Conservation (phyloP, 2,113 vertebrate genomes). For the Zootoca vivipara region DNA sequence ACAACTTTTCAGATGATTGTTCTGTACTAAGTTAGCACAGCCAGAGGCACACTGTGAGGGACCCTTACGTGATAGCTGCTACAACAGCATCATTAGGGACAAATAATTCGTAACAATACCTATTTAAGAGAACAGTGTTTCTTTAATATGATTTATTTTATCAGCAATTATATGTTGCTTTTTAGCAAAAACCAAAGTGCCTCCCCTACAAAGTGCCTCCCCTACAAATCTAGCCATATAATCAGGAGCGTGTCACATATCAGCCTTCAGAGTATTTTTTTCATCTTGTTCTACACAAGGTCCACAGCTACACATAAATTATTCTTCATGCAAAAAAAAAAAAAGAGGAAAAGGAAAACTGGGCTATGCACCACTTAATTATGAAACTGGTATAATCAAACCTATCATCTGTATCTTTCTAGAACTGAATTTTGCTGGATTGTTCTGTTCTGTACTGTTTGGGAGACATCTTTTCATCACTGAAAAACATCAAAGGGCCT, state of each 20-base stretch:
- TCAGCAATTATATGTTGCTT: background rate
- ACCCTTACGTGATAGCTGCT: background rate
- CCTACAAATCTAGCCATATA: background rate
- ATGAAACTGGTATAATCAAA: slow-evolving; percentile 46
- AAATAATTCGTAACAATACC: background rate
- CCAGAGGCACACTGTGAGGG: background rate
- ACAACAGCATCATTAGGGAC: background rate
- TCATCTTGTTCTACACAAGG: background rate
- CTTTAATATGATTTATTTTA: background rate
- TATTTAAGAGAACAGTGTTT: slow-evolving; percentile 1
- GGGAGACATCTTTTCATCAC: slow-evolving; percentile 60
- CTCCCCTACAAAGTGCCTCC: no score
- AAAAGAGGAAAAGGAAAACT: slow-evolving; percentile 37
- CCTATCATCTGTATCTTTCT: slow-evolving; percentile 45
- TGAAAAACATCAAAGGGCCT: slow-evolving; percentile 63
- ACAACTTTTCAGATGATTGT: background rate
- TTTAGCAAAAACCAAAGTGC: background rate
- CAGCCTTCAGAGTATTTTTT: slow-evolving; percentile 27
- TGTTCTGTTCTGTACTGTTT: slow-evolving; percentile 58
- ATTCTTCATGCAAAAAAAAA: background rate
- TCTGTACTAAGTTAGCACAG: background rate
- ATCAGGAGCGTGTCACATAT: slow-evolving; percentile 24
- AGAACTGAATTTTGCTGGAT: slow-evolving; percentile 58
- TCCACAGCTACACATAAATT: slow-evolving; percentile 37
- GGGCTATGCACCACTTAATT: background rate